A percentile compares a stretch with the other conserved stretches of the same genome.
These are phyloP conservation scores for Drosophila nasuta DNA, from an alignment of 1,140 invertebrate species.

Conservation along the genomic window DNA sequence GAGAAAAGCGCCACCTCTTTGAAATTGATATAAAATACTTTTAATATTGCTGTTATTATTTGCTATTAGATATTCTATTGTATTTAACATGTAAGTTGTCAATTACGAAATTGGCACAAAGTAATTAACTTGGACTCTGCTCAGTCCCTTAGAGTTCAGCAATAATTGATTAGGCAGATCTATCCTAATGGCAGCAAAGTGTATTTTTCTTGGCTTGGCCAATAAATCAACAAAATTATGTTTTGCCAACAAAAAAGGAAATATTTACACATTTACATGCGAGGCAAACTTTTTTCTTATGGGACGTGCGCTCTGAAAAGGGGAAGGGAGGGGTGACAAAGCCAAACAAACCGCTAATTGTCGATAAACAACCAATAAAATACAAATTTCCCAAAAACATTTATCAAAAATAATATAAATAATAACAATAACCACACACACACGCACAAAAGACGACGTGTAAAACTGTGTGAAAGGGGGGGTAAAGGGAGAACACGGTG, in stretches of 20 bases:
- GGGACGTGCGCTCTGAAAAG: neutral
- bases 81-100: neutral
- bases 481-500: slow-evolving; percentile 27
- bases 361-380: slow-evolving; percentile 84
- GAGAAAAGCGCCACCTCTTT: no score
- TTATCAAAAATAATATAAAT: slow-evolving; percentile 84
- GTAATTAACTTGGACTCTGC: neutral
- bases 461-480: neutral
- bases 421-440: slow-evolving; percentile 74
- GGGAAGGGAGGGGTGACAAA: slow-evolving; percentile 20
- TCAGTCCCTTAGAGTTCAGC: neutral
- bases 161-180: slow-evolving; percentile 14
- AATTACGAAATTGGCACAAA: neutral
- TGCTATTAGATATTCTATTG: neutral
- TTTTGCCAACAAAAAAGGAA: slow-evolving; percentile 34
- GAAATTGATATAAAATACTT: no score
- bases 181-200: neutral
- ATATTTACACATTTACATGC: slow-evolving; percentile 58
- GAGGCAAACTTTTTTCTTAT: slow-evolving; percentile 42
- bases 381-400: slow-evolving; percentile 82
- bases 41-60: no score
- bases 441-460: slow-evolving; percentile 38
- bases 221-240: slow-evolving; percentile 72
- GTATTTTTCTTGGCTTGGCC: slow-evolving; percentile 19
- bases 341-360: slow-evolving; percentile 82